Percentiles rank a stretch among this genome's conserved stretches.
These are phyloP conservation scores for Thaleichthys pacificus DNA, from an alignment of 2,797 vertebrate genomes.

Conservation along the genomic window DNA sequence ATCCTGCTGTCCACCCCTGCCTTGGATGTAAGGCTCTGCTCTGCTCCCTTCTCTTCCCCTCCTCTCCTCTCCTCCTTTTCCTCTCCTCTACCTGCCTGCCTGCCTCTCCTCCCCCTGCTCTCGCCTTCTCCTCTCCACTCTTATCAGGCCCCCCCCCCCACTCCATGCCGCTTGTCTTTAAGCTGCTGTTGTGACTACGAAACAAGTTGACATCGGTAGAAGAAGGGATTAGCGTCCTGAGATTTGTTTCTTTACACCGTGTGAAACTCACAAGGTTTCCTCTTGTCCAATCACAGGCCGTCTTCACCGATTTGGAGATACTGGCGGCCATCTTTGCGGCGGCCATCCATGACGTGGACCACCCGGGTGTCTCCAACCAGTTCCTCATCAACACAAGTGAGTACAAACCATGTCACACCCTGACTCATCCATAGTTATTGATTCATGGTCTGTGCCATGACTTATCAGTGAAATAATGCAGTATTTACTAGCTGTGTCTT, in stretches of 20 bases:
- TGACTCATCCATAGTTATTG: not conserved
- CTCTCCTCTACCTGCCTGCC: conserved; percentile 9
- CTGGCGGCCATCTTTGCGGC: conserved; percentile 96
- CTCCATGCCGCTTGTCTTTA: not conserved
- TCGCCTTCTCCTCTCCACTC: not conserved
- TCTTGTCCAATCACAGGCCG: conserved; percentile 75
- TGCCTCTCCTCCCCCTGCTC: not conserved
- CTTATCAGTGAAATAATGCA: no score
- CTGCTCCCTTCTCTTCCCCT: not conserved
- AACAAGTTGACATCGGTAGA: not conserved
- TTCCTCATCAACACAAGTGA: conserved; percentile 99
- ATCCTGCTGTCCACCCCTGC: conserved; percentile 95
- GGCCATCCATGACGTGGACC: conserved; percentile 98
- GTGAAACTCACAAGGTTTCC: conserved; percentile 13
- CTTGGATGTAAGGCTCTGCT: conserved; percentile 83
- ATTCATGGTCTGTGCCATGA: not conserved
- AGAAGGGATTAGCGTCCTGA: conserved; percentile 1
- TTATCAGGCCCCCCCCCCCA: not conserved
- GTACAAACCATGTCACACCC: conserved; percentile 56
- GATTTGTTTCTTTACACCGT: not conserved
- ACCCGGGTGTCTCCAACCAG: conserved; percentile 98
- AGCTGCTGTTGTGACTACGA: not conserved
- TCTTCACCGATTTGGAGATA: conserved; percentile 97
- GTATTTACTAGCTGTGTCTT: conserved; percentile 26
- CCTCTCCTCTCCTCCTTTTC: no score